Base-by-base conservation (phyloP, 2,888 invertebrate species). In the Hyposoter didymator region DNA sequence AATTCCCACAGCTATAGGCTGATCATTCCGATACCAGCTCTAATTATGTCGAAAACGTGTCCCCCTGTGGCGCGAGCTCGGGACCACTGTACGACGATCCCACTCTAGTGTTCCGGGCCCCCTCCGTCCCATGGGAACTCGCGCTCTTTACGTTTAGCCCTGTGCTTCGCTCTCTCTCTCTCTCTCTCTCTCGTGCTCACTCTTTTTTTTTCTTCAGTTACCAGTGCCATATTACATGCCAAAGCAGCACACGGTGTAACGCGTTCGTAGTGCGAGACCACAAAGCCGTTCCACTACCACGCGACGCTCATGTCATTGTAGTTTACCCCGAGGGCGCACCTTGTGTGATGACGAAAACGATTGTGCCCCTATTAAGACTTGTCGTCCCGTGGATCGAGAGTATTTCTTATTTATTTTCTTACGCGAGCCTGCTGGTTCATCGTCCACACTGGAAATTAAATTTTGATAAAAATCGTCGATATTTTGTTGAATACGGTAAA, bases 11-110 rank as follows among this genome's bases (percentile, higher is more conserved):
- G 87, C 78, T 78, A 84, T 69, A 74, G 83, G 91, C 91, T 90
- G 93, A 93, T 93, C 91, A 91, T 91, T 90, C 90, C 92, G 92
- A 93, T 93, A 92, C 89, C 90, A 85, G 88, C 79, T 90, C 91
- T 92, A 93, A 93, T 93, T 93, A 92, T 92, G 91, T 91, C 90
- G 90, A 90, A 92, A 90, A 87, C 74, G 74, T 74, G 67, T 86
- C 88, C 91, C 89, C 87, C 88, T 89, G 88, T 87, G 88, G 91
- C 88, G 90, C 89, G 88, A 88, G 87, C 86, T 72, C 64, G 52
- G 84, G 62, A 76, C 84, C 22, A 79, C 66, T 73, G 66, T 28
- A 64, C 85, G 82, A 75, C 75, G 70, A 78, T 79, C 79, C 66
- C 79, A 72, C 70, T 79, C 55, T 62, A 19, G 45, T 14, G 82